Evolutionary conservation across 2,888 invertebrate genomes (phyloP).

Genomic region (Nematopogon swammerdamellus): DNA sequence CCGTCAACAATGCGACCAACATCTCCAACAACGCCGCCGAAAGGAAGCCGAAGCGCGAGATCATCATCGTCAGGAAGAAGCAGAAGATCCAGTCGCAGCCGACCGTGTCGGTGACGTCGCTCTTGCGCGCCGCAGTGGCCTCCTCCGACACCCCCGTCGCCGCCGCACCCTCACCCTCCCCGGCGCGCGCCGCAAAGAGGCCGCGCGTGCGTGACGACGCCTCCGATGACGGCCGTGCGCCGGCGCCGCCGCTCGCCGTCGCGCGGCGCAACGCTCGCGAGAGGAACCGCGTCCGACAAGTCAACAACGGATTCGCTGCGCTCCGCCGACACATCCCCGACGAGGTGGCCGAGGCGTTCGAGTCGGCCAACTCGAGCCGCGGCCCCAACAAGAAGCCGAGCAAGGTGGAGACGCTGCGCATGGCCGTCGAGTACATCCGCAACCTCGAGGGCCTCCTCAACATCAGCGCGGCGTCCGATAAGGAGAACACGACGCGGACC

Average conservation of each 20-base stretch:
- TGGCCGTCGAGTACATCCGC: slow-evolving; percentile 88
- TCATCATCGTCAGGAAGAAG: slow-evolving; percentile 54
- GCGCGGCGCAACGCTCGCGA: slow-evolving; percentile 90
- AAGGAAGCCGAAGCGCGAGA: slow-evolving; percentile 40
- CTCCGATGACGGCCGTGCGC: slow-evolving; percentile 40
- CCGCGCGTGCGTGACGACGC: slow-evolving; percentile 37
- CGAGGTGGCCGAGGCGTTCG: slow-evolving; percentile 70
- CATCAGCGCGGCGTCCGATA: slow-evolving; percentile 57
- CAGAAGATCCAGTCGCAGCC: slow-evolving; percentile 34
- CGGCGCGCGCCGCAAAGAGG: slow-evolving; percentile 25
- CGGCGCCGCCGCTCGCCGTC: slow-evolving; percentile 76
- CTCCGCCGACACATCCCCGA: slow-evolving; percentile 83
- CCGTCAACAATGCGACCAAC: slow-evolving; percentile 58
- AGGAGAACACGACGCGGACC: slow-evolving; percentile 37
- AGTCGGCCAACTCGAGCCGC: slow-evolving; percentile 61
- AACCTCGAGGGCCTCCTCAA: slow-evolving; percentile 74
- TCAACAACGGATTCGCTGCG: slow-evolving; percentile 88
- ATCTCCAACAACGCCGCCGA: slow-evolving; percentile 45
- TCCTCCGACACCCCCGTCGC: slow-evolving; percentile 15
- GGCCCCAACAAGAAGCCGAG: slow-evolving; percentile 75
- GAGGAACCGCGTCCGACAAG: slow-evolving; percentile 89
- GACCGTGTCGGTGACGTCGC: slow-evolving; percentile 41
- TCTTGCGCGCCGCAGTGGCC: slow-evolving; percentile 33
- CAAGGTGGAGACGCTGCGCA: slow-evolving; percentile 84
- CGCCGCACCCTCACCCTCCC: too few species aligned